phyloP scores from a whole-genome alignment of 2,888 invertebrate species.

The Papilio demoleus region DNA sequence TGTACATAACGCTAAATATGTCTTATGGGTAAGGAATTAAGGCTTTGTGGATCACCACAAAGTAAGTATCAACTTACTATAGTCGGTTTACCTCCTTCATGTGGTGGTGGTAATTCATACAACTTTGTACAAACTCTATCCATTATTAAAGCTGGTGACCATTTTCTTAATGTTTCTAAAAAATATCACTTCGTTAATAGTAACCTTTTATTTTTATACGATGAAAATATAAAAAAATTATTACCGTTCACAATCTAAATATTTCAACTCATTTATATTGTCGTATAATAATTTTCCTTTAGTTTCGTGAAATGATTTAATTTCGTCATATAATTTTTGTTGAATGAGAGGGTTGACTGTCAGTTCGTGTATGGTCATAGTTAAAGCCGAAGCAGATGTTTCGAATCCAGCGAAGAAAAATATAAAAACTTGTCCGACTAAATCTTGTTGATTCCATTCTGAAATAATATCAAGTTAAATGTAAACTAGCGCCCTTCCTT shows the following conservation, averaged over 20 bases:
- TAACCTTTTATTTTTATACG: too few species aligned
- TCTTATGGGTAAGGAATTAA: not conserved
- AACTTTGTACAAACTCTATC: slow-evolving; percentile 79
- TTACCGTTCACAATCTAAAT: slow-evolving; percentile 69
- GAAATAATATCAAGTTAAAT: slow-evolving; percentile 44
- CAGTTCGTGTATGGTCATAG: slow-evolving; percentile 69
- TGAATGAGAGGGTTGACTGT: slow-evolving; percentile 71
- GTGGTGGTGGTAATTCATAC: slow-evolving; percentile 70
- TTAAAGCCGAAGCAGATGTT: slow-evolving; percentile 66
- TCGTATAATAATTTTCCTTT: slow-evolving; percentile 57
- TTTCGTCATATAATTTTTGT: slow-evolving; percentile 68
- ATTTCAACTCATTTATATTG: slow-evolving; percentile 60
- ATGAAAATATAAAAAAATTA: slow-evolving; percentile 21
- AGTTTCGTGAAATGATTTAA: slow-evolving; percentile 54
- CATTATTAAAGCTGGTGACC: slow-evolving; percentile 72
- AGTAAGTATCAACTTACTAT: slow-evolving; percentile 49
- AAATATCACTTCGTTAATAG: too few species aligned
- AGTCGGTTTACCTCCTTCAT: slow-evolving; percentile 62
- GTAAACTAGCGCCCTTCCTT: too few species aligned
- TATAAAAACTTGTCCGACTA: slow-evolving; percentile 73
- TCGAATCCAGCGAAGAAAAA: slow-evolving; percentile 80
- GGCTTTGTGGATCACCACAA: too few species aligned
- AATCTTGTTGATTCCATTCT: slow-evolving; percentile 72
- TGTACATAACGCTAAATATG: not conserved
- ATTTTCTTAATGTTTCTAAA: slow-evolving; percentile 76